These are phyloP conservation scores for Gila robusta DNA, from an alignment of 2,797 vertebrate species.

Conservation along the genomic window DNA sequence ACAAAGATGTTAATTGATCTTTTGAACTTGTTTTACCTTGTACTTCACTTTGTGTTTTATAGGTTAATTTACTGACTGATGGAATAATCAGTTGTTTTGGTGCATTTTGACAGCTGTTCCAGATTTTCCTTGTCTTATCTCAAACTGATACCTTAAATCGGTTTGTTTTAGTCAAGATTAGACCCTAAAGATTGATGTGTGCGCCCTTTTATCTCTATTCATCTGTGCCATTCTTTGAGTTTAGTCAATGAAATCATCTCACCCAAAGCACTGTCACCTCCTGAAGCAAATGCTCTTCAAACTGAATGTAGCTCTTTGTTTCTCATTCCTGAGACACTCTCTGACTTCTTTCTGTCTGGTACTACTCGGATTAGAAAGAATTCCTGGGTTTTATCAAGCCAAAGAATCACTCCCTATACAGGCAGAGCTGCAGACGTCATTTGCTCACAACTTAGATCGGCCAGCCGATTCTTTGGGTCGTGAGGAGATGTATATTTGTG, in stretches of 20 bases:
- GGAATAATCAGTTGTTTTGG: conserved; percentile 2
- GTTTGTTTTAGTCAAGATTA: conserved; percentile 32
- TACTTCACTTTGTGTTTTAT: not conserved
- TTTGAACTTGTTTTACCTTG: conserved; percentile 4
- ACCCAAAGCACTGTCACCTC: conserved; percentile 63
- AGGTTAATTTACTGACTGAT: conserved; percentile 19
- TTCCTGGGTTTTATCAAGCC: conserved; percentile 78
- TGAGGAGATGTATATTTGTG: conserved; percentile 41
- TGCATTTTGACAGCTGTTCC: conserved; percentile 48
- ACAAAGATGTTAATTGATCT: conserved; percentile 22
- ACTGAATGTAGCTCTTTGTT: conserved; percentile 59
- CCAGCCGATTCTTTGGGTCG: conserved; percentile 67
- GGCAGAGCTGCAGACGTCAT: conserved; percentile 11
- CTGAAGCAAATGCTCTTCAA: conserved; percentile 63
- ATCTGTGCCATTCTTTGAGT: conserved; percentile 55
- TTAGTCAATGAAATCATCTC: conserved; percentile 65
- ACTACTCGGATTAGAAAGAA: conserved; percentile 73
- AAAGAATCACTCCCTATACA: conserved; percentile 18
- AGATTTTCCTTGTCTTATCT: conserved; percentile 24
- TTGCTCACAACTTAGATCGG: conserved; percentile 27
- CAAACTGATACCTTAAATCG: conserved; percentile 8
- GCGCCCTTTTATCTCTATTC: conserved; percentile 48
- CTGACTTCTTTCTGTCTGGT: conserved; percentile 74
- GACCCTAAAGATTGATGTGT: conserved; percentile 36
- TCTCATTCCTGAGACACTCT: conserved; percentile 68